Evolutionary conservation across 1,140 invertebrate genomes (phyloP).

Genomic region (Drosophila bipectinata): DNA sequence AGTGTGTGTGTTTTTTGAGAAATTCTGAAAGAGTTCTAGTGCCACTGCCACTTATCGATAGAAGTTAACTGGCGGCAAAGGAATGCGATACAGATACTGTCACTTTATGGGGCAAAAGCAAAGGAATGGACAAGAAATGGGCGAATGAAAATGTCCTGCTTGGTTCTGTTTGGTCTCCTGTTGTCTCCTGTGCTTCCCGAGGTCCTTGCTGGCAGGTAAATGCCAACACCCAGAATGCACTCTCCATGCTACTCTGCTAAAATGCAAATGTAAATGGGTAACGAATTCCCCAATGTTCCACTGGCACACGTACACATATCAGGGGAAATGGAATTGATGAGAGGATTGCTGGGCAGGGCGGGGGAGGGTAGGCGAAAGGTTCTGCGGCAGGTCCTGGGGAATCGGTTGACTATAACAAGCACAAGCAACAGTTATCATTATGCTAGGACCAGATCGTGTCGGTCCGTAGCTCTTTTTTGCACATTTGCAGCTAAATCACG

Average conservation of each 20-base stretch:
- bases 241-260: conserved; percentile 7
- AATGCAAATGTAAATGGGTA: conserved; percentile 56
- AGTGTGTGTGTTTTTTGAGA: conserved; percentile 12
- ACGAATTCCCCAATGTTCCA: conserved; percentile 45
- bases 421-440: conserved; percentile 66
- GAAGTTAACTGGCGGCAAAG: conserved; percentile 33
- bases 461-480: conserved; percentile 46
- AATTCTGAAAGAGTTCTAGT: conserved; percentile 18
- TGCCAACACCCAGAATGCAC: not conserved
- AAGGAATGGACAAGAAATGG: not conserved
- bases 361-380: not conserved
- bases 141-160: not conserved
- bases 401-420: conserved; percentile 12
- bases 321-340: conserved; percentile 1
- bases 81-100: conserved; percentile 24
- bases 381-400: not conserved
- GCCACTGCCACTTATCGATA: conserved; percentile 42
- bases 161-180: not conserved
- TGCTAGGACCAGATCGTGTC: conserved; percentile 12
- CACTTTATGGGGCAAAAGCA: conserved; percentile 5
- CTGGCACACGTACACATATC: conserved; percentile 22
- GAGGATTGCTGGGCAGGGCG: not conserved
- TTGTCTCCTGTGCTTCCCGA: not conserved
- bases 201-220: not conserved
- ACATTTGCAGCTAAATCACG: conserved; percentile 81